These are phyloP conservation scores for Eupithecia dodoneata DNA, from an alignment of 2,888 invertebrate species.

Conservation along the genomic window DNA sequence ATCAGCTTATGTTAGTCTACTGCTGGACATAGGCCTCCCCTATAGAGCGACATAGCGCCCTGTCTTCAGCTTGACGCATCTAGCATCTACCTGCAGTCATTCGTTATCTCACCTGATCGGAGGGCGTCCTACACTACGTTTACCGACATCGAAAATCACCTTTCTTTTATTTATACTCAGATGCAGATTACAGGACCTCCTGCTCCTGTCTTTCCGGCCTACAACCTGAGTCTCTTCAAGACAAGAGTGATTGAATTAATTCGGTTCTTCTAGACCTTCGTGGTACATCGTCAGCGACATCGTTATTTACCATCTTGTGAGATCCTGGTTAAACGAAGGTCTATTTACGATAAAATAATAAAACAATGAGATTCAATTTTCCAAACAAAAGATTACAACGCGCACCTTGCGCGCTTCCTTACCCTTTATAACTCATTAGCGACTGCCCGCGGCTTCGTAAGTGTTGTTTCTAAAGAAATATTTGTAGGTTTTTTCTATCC, in stretches of 20 bases:
- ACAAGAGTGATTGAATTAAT: background rate
- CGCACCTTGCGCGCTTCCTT: constrained; percentile 47
- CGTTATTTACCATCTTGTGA: background rate
- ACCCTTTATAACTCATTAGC: background rate
- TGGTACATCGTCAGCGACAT: background rate
- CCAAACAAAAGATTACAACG: constrained; percentile 79
- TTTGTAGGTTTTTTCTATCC: too few relatives aligned
- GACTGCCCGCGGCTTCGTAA: too few relatives aligned
- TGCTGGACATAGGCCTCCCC: too few relatives aligned
- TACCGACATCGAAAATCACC: too few relatives aligned
- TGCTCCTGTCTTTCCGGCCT: background rate
- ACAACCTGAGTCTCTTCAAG: background rate
- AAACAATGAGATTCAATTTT: constrained; percentile 45
- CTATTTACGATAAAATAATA: background rate
- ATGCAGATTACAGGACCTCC: background rate
- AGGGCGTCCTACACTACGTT: too few relatives aligned
- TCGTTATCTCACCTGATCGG: too few relatives aligned
- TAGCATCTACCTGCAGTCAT: too few relatives aligned
- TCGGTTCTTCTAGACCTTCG: background rate
- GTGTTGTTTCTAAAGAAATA: too few relatives aligned
- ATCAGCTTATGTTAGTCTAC: too few relatives aligned
- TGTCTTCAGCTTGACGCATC: too few relatives aligned
- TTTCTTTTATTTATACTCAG: background rate
- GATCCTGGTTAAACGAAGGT: background rate
- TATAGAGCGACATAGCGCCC: too few relatives aligned